Conservation (phyloP, 2,888 invertebrate genomes). For the Steinernema carpocapsae region DNA sequence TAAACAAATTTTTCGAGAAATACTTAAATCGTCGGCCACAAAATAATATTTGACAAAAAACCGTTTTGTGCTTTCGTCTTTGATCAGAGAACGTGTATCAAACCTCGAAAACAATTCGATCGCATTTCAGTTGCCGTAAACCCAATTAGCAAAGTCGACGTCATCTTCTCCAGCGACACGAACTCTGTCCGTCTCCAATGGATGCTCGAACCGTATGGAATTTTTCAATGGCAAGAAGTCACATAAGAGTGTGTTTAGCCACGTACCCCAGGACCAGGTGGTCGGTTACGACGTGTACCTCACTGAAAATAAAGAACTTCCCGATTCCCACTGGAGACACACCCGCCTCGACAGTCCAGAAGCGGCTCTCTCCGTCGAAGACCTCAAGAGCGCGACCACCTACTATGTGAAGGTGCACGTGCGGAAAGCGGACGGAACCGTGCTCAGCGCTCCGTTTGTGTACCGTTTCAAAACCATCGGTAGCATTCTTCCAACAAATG, state of each 20-base stretch:
- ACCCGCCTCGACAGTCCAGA: slow-evolving; percentile 54
- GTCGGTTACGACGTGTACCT: slow-evolving; percentile 66
- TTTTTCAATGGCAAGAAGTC: background rate
- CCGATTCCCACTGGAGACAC: slow-evolving; percentile 57
- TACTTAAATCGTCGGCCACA: too few relatives aligned
- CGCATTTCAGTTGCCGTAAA: slow-evolving; percentile 53
- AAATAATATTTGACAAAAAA: too few relatives aligned
- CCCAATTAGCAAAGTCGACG: slow-evolving; percentile 66
- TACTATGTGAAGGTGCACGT: slow-evolving; percentile 65
- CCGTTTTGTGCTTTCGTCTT: too few relatives aligned
- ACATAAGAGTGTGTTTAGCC: slow-evolving; percentile 44
- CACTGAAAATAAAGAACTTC: slow-evolving; percentile 56
- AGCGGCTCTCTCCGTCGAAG: slow-evolving; percentile 52
- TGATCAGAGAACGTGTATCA: too few relatives aligned
- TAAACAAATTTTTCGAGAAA: too few relatives aligned
- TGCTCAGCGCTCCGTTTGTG: slow-evolving; percentile 59
- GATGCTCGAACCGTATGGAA: slow-evolving; percentile 61
- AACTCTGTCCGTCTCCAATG: slow-evolving; percentile 66
- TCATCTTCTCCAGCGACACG: slow-evolving; percentile 67
- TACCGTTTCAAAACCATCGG: slow-evolving; percentile 66
- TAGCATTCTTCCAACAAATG: slow-evolving; percentile 27
- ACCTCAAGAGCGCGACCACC: slow-evolving; percentile 60
- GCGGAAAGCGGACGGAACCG: slow-evolving; percentile 56
- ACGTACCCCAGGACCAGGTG: slow-evolving; percentile 50
- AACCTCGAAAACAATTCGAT: background rate